A percentile compares a stretch with the other conserved stretches of the same genome.
Evolutionary conservation across 2,888 invertebrate genomes (phyloP).

Genomic region (Agonopterix alstromeriana): DNA sequence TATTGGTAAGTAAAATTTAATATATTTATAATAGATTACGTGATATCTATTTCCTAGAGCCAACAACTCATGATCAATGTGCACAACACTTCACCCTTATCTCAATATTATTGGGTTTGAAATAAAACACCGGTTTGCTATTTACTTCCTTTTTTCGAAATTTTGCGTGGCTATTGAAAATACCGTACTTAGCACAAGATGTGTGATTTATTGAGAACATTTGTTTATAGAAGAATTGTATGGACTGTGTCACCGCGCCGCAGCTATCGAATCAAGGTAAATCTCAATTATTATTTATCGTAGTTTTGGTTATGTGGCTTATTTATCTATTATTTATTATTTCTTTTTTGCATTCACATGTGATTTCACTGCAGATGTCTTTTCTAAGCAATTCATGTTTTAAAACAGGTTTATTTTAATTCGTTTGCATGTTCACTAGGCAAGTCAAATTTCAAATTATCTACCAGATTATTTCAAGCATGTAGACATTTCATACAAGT

Average conservation of each 20-base stretch:
- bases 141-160: constrained; percentile 23
- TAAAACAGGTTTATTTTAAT: constrained; percentile 20
- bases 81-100: constrained; percentile 46
- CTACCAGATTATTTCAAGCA: constrained; percentile 42
- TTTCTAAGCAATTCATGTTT: constrained; percentile 67
- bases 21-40: constrained; percentile 29
- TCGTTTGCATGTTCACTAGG: constrained; percentile 49
- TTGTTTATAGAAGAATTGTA: constrained; percentile 40
- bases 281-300: constrained; percentile 42
- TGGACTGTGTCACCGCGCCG: constrained; percentile 24
- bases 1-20: constrained; percentile 55
- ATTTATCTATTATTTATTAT: constrained; percentile 70
- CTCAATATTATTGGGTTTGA: constrained; percentile 26
- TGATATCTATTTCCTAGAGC: constrained; percentile 23
- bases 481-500: constrained; percentile 28
- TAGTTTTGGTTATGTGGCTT: constrained; percentile 72
- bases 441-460: constrained; percentile 15
- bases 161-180: constrained; percentile 12
- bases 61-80: constrained; percentile 30
- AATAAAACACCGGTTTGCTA: constrained; percentile 18
- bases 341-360: constrained; percentile 72
- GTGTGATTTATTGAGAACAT: constrained; percentile 27
- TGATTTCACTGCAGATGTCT: constrained; percentile 74
- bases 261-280: constrained; percentile 47
- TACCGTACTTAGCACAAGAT: constrained; percentile 17